Conservation (phyloP, 2,888 invertebrate genomes). For the Drosophila algonquin region DNA sequence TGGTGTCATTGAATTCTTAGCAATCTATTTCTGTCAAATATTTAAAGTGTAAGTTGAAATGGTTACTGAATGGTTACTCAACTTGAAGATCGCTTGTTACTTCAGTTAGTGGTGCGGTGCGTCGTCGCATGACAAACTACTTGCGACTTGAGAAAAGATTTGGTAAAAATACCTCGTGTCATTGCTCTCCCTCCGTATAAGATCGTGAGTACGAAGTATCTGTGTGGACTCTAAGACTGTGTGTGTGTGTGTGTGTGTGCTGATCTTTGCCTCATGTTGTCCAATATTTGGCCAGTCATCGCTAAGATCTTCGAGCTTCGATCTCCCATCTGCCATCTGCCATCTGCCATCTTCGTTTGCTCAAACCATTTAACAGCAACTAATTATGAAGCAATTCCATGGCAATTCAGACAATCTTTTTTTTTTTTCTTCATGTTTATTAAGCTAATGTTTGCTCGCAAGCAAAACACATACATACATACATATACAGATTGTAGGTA, state of each 20-base stretch:
- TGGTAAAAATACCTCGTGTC: constrained; percentile 46
- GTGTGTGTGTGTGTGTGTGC: constrained; percentile 15
- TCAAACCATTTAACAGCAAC: constrained; percentile 57
- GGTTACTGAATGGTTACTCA: neutral
- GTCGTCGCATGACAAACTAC: constrained; percentile 43
- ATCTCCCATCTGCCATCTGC: constrained; percentile 21
- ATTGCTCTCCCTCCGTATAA: constrained; percentile 40
- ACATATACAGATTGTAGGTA: constrained; percentile 38
- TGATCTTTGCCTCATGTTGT: constrained; percentile 42
- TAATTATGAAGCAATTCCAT: constrained; percentile 66
- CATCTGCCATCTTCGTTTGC: constrained; percentile 27
- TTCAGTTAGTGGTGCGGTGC: neutral
- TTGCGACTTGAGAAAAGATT: constrained; percentile 16
- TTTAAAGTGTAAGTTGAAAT: constrained; percentile 13
- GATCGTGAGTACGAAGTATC: constrained; percentile 23
- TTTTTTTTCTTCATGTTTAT: constrained; percentile 49
- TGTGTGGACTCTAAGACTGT: no score
- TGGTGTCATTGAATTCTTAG: constrained; percentile 19
- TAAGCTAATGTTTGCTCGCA: constrained; percentile 65
- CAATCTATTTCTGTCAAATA: constrained; percentile 26
- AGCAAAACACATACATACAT: constrained; percentile 44
- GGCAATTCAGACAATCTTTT: constrained; percentile 28
- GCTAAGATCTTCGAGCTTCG: constrained; percentile 20
- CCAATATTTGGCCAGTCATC: constrained; percentile 63
- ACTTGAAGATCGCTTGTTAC: constrained; percentile 12